Percentiles rank a stretch among this genome's conserved stretches.
Evolutionary conservation across 2,797 vertebrate species (phyloP).

Genomic region (Eremophila alpestris): DNA sequence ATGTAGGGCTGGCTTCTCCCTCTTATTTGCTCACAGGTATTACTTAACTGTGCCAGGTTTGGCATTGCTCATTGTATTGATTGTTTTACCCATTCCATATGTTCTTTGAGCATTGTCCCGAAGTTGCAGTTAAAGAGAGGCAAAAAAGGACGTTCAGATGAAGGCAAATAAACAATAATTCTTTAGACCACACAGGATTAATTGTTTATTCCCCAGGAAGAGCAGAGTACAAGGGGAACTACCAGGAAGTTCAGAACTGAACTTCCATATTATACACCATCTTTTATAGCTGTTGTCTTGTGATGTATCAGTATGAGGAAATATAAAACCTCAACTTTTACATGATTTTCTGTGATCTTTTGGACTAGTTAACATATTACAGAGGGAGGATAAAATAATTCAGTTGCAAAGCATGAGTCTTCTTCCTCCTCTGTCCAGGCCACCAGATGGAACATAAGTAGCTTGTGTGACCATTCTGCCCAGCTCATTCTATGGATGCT

Average conservation of each 20-base stretch:
- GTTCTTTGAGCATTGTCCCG: not conserved
- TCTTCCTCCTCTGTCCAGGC: not conserved
- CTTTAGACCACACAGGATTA: constrained; percentile 49
- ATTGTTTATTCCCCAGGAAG: constrained; percentile 17
- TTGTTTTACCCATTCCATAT: constrained; percentile 15
- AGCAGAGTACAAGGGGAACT: not conserved
- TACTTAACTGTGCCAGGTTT: not conserved
- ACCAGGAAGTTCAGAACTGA: not conserved
- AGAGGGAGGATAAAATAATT: not conserved
- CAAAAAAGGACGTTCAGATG: not conserved
- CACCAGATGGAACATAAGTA: not conserved
- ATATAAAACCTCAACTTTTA: not conserved
- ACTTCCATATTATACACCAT: not conserved
- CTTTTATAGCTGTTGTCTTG: not conserved
- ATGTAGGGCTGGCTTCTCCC: not conserved
- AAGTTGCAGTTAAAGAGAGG: not conserved
- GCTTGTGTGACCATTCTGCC: not conserved
- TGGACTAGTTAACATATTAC: not conserved
- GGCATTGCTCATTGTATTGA: not conserved
- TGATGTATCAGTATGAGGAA: not conserved
- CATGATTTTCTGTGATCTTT: not conserved
- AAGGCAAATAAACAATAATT: constrained; percentile 29
- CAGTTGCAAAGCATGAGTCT: not conserved
- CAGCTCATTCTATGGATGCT: not conserved
- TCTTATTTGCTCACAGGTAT: not conserved